Evolutionary conservation across 2,888 invertebrate genomes (phyloP), one percentile per base, ranked within the genome.

Genomic region (Hirudinaria manillensis): DNA sequence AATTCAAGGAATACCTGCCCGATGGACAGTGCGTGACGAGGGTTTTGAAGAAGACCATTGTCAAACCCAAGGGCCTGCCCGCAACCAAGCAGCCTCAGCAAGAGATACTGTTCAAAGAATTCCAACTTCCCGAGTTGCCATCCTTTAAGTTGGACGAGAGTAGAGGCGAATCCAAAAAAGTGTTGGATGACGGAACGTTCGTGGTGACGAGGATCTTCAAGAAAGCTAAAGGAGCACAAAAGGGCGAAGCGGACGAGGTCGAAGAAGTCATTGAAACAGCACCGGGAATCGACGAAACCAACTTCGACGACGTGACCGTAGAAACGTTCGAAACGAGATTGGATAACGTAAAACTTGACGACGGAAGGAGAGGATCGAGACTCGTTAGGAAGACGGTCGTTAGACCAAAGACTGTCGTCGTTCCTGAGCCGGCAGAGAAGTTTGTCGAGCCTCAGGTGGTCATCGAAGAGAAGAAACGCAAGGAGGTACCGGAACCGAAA

Each of bases 221-320:
- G 34, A 72, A 72, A 32, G 24, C 45, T 6, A 16, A 55, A 3
- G 72, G 61, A 21, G 36, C 53, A 4, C 55, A 56, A 10, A 34
- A 53, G 32, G 32, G 19, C 19, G 61, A 72, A n/a, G 61, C 72
- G 6, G 72, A 72, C 56, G 65, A 56, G 1, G 65, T 72, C 7
- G 72, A 72, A 72, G 72, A 72, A 36, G 32, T 72, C 2, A 27
- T 72, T 3, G 72, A 72, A 32, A 72, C 65, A 2, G 55, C 34
- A 3, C 34, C 72, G 6, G 72, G 72, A n/a, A 21, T 72, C n/a
- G 56, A 72, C 38, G 72, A 72, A 24, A 72, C 32, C 16, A 61
- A 34, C 32, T 34, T 36, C 19, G 32, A 56, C 21, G 29, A 53
- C 24, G 34, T 72, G 4, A 4, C 7, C 16, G 72, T 53, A n/a